A percentile compares a stretch with the other conserved stretches of the same genome.
Conservation (phyloP, 2,113 vertebrate genomes). For the Cathartes aura region DNA sequence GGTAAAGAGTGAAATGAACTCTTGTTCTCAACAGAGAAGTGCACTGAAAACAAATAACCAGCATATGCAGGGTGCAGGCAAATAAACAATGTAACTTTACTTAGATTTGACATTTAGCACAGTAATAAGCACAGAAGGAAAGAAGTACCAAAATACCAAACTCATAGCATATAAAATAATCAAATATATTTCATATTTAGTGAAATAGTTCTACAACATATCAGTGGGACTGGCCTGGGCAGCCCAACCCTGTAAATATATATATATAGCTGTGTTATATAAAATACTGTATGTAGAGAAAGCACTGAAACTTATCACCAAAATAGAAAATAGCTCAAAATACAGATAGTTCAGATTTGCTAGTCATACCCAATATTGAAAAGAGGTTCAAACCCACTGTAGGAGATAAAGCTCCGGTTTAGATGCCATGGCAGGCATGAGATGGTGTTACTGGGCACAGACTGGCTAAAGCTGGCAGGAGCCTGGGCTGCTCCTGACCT, state of each 20-base stretch:
- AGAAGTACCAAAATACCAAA: conserved; percentile 70
- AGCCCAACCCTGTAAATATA: conserved; percentile 38
- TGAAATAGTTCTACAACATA: conserved; percentile 60
- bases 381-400: conserved; percentile 38
- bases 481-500: background rate
- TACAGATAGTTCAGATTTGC: conserved; percentile 17
- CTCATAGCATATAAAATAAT: conserved; percentile 54
- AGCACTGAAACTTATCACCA: conserved; percentile 45
- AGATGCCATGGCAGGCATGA: background rate
- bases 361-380: conserved; percentile 28
- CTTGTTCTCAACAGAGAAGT: background rate
- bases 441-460: background rate
- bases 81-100: conserved; percentile 65
- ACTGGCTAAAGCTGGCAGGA: background rate
- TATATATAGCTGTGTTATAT: conserved; percentile 40
- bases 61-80: background rate
- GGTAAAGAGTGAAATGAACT: background rate
- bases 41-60: background rate
- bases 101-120: conserved; percentile 70
- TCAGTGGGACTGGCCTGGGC: conserved; percentile 8
- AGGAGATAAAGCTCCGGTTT: conserved; percentile 9
- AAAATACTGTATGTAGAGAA: conserved; percentile 64
- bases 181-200: conserved; percentile 33
- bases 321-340: conserved; percentile 73
- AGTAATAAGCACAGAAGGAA: conserved; percentile 65